Evolutionary conservation across 2,113 vertebrate species (phyloP).

Genomic region (Larimichthys crocea): DNA sequence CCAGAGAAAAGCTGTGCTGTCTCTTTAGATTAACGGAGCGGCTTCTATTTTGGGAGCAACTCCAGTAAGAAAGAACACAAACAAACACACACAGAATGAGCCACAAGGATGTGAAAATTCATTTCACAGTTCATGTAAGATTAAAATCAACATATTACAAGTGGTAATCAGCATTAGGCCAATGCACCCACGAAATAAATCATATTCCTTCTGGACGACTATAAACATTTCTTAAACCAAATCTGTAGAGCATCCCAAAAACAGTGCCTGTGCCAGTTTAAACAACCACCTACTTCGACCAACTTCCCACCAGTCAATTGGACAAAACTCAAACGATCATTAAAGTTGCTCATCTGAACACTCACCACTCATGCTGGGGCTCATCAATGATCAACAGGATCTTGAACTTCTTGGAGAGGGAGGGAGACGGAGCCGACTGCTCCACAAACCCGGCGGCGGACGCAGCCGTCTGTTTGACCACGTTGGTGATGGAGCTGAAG

Average conservation of each 20-base stretch:
- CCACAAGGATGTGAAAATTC: not conserved
- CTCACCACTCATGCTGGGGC: constrained; percentile 95
- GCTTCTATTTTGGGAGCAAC: constrained; percentile 68
- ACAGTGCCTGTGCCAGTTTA: constrained; percentile 1
- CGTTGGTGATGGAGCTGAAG: constrained; percentile 94
- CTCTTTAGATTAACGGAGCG: constrained; percentile 56
- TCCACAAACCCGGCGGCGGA: constrained; percentile 88
- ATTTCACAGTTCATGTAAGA: not conserved
- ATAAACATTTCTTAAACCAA: constrained; percentile 25
- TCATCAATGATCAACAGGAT: constrained; percentile 95
- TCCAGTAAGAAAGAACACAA: constrained; percentile 20
- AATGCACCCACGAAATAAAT: constrained; percentile 17
- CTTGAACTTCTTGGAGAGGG: constrained; percentile 89
- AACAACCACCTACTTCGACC: not conserved
- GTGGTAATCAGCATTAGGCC: constrained; percentile 18
- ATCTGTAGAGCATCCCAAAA: constrained; percentile 16
- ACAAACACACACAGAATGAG: not conserved
- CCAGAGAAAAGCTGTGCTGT: constrained; percentile 50
- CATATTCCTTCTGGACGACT: constrained; percentile 38
- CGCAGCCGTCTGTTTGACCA: constrained; percentile 94
- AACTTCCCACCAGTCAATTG: constrained; percentile 33
- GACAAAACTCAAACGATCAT: constrained; percentile 21
- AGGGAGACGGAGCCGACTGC: constrained; percentile 77
- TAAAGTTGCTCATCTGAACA: constrained; percentile 35
- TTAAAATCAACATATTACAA: not conserved